Evolutionary conservation across 2,888 invertebrate species (phyloP).

Genomic region (Uloborus plumipes): DNA sequence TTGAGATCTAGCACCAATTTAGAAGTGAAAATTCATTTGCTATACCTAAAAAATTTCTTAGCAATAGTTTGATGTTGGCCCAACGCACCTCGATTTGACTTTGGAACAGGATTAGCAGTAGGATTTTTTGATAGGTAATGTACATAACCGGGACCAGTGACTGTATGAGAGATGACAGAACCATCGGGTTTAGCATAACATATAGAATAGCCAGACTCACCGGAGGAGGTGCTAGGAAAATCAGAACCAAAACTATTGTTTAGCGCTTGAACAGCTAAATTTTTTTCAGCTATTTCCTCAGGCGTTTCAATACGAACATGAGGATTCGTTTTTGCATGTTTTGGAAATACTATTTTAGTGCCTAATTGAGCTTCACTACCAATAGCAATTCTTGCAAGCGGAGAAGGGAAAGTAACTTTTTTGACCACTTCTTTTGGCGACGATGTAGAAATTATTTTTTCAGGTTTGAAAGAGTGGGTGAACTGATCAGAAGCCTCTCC

Average conservation of each 20-base stretch:
- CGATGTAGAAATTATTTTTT: slow-evolving; percentile 18
- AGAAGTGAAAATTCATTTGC: too few relatives aligned
- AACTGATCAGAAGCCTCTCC: slow-evolving; percentile 23
- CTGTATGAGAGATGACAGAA: slow-evolving; percentile 34
- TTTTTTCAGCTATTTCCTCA: slow-evolving; percentile 51
- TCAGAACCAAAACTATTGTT: slow-evolving; percentile 41
- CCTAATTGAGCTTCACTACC: neutral
- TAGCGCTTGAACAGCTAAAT: slow-evolving; percentile 51
- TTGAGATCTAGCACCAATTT: too few relatives aligned
- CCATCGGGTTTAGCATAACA: slow-evolving; percentile 50
- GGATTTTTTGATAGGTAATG: neutral
- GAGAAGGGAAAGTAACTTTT: slow-evolving; percentile 2
- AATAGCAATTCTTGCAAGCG: slow-evolving; percentile 30
- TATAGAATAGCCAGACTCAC: slow-evolving; percentile 51
- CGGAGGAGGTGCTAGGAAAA: neutral
- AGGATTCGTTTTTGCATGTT: neutral
- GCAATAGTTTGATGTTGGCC: too few relatives aligned
- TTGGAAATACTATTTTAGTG: neutral
- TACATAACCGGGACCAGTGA: slow-evolving; percentile 24
- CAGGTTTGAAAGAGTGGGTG: neutral
- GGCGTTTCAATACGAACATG: slow-evolving; percentile 37
- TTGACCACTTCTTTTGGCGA: slow-evolving; percentile 2
- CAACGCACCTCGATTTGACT: too few relatives aligned
- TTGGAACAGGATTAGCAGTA: neutral
- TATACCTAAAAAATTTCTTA: too few relatives aligned